A percentile compares a stretch with the other conserved stretches of the same genome.
phyloP scores from a whole-genome alignment of 2,797 vertebrate genomes.

The Austrolebias charrua region DNA sequence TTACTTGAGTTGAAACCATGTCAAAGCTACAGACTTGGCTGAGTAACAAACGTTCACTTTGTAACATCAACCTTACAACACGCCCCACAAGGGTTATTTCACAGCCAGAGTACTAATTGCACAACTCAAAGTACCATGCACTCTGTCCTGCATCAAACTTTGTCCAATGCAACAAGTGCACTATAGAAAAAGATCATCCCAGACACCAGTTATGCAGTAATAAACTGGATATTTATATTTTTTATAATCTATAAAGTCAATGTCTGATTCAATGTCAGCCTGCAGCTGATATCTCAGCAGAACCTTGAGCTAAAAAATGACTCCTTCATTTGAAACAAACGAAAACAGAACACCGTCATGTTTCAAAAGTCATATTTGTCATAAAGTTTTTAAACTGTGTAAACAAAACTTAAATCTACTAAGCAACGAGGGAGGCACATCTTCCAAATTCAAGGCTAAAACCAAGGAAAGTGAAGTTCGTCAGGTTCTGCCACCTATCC shows the following conservation, averaged over 20 bases:
- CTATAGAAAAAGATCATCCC: too few species aligned
- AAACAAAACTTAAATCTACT: background rate
- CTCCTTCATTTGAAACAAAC: too few species aligned
- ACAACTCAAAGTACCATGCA: background rate
- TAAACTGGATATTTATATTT: background rate
- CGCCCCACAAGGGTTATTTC: background rate
- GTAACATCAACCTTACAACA: background rate
- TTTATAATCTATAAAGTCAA: background rate
- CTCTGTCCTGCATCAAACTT: background rate
- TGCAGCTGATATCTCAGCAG: background rate
- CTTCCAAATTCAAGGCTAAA: background rate
- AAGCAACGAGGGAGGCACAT: background rate
- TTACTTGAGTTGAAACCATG: too few species aligned
- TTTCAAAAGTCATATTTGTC: background rate
- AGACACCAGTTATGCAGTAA: background rate
- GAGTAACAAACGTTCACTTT: too few species aligned
- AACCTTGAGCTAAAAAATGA: background rate
- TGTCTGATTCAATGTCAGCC: background rate
- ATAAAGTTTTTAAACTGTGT: background rate
- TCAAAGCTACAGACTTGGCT: too few species aligned
- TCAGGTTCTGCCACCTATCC: background rate
- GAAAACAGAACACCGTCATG: background rate
- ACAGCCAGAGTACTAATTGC: too few species aligned
- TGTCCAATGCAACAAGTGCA: background rate
- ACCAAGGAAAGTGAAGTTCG: background rate